Evolutionary conservation across 2,888 invertebrate genomes (phyloP).

Genomic region (Gortyna flavago): DNA sequence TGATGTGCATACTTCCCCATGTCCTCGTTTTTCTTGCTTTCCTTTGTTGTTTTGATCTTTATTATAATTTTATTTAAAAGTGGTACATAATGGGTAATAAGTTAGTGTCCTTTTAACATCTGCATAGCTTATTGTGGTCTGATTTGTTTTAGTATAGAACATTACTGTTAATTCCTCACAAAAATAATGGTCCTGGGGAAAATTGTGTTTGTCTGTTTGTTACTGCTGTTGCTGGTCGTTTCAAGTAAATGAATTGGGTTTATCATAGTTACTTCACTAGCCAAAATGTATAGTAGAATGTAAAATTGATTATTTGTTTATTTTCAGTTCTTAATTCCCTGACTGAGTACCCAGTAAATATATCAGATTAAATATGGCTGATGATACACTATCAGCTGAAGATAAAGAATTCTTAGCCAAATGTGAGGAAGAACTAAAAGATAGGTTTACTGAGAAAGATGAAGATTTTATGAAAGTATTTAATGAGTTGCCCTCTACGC

Average conservation of each 20-base stretch:
- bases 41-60: background rate
- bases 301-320: conserved; percentile 30
- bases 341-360: conserved; percentile 37
- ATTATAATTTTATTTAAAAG: too few relatives aligned
- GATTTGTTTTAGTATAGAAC: background rate
- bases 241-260: background rate
- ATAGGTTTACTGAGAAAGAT: conserved; percentile 91
- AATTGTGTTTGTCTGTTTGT: conserved; percentile 6
- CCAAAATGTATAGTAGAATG: background rate
- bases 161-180: background rate
- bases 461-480: conserved; percentile 89
- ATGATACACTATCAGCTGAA: conserved; percentile 85
- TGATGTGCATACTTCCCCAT: background rate
- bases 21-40: background rate
- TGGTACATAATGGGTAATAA: too few relatives aligned
- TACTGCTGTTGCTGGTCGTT: background rate
- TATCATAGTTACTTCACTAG: background rate
- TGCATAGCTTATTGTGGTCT: conserved; percentile 5
- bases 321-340: conserved; percentile 78
- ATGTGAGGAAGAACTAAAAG: conserved; percentile 91
- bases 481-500: conserved; percentile 82
- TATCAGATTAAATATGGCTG: conserved; percentile 71
- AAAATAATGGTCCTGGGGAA: background rate
- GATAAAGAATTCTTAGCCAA: conserved; percentile 90
- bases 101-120: background rate